A percentile compares a stretch with the other conserved stretches of the same genome.
Evolutionary conservation across 2,888 invertebrate species (phyloP).

Genomic region (Hipparchia sbordonii): DNA sequence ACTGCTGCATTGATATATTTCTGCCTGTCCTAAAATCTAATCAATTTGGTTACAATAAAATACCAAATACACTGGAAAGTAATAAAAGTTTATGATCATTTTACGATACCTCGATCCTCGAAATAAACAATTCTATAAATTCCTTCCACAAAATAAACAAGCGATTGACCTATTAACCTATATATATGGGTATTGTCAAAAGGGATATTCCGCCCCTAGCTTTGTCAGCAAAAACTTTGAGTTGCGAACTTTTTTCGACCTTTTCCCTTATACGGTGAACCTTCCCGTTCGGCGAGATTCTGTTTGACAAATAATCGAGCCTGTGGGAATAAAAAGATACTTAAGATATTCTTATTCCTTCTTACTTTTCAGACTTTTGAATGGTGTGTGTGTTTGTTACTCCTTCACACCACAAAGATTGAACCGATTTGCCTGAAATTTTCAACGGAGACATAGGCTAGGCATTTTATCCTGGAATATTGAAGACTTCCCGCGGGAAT

Average conservation of each 20-base stretch:
- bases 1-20: not conserved
- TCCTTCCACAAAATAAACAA: constrained; percentile 52
- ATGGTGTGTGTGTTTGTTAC: not conserved
- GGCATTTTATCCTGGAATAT: not conserved
- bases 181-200: constrained; percentile 50
- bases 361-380: not conserved
- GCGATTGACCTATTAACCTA: constrained; percentile 58
- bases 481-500: not conserved
- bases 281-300: constrained; percentile 43
- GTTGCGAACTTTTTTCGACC: constrained; percentile 56
- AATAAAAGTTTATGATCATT: constrained; percentile 24
- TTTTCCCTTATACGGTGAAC: constrained; percentile 48
- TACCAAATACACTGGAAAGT: constrained; percentile 7
- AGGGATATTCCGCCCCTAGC: constrained; percentile 51
- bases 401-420: not conserved
- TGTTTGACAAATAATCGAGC: constrained; percentile 67
- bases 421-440: not conserved
- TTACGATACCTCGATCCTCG: constrained; percentile 14
- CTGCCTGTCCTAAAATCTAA: not conserved
- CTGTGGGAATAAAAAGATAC: constrained; percentile 45
- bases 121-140: constrained; percentile 31
- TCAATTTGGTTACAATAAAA: constrained; percentile 1
- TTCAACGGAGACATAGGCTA: not conserved
- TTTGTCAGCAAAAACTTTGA: constrained; percentile 67
- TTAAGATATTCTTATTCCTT: not conserved